These are phyloP conservation scores for Drosophila sp. DNA, from an alignment of 1,140 invertebrate species.

Conservation along the genomic window DNA sequence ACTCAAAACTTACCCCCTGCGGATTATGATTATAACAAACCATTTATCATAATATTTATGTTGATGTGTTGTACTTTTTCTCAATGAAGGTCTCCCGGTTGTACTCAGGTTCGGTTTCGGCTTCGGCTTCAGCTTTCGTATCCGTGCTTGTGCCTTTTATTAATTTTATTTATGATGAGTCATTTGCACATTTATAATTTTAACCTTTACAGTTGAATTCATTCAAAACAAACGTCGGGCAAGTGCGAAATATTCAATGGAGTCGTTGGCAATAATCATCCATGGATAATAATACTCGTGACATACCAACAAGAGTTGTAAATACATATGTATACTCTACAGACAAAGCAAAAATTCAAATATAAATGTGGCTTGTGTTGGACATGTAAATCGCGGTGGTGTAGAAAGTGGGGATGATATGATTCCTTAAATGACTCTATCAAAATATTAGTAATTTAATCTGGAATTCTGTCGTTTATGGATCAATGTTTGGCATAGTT, in stretches of 20 bases:
- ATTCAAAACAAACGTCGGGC: slow-evolving; percentile 66
- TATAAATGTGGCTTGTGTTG: slow-evolving; percentile 24
- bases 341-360: slow-evolving; percentile 18
- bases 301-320: slow-evolving; percentile 11
- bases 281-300: slow-evolving; percentile 38
- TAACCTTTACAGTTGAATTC: slow-evolving; percentile 84
- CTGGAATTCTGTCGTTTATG: not conserved
- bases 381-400: not conserved
- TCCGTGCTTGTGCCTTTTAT: slow-evolving; percentile 70
- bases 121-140: slow-evolving; percentile 24
- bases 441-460: not conserved
- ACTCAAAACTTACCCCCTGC: slow-evolving; percentile 83
- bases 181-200: slow-evolving; percentile 85
- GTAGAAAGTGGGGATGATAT: not conserved
- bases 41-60: slow-evolving; percentile 85
- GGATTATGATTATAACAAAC: slow-evolving; percentile 84
- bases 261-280: slow-evolving; percentile 24
- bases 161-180: slow-evolving; percentile 85
- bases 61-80: slow-evolving; percentile 84
- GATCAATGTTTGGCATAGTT: not conserved
- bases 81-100: slow-evolving; percentile 74
- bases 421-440: slow-evolving; percentile 26
- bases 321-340: slow-evolving; percentile 6
- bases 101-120: slow-evolving; percentile 31
- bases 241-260: slow-evolving; percentile 45